Evolutionary conservation across 2,888 invertebrate species (phyloP).

Genomic region (Dexiosoma caninum): DNA sequence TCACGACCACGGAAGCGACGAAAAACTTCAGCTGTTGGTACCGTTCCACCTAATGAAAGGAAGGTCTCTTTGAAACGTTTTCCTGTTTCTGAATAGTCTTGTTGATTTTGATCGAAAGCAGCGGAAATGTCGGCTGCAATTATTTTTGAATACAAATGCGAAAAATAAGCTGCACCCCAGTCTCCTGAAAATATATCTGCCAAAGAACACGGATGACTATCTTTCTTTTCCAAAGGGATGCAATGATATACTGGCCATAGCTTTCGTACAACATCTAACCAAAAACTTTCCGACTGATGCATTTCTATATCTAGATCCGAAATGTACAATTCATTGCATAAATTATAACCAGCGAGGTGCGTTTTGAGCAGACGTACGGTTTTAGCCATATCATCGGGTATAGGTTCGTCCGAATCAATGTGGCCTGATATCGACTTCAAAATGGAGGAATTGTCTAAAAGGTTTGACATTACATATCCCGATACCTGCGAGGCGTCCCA

Average conservation of each 20-base stretch:
- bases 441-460: slow-evolving; percentile 84
- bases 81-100: slow-evolving; percentile 79
- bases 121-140: slow-evolving; percentile 93
- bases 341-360: slow-evolving; percentile 87
- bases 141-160: slow-evolving; percentile 91
- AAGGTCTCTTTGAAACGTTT: slow-evolving; percentile 89
- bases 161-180: slow-evolving; percentile 92
- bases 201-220: slow-evolving; percentile 92
- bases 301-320: slow-evolving; percentile 90
- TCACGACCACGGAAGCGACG: slow-evolving; percentile 94
- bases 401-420: slow-evolving; percentile 84
- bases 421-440: slow-evolving; percentile 85
- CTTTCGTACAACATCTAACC: slow-evolving; percentile 87
- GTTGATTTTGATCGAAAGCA: slow-evolving; percentile 82
- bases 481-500: slow-evolving; percentile 95
- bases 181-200: slow-evolving; percentile 89
- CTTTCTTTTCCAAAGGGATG: slow-evolving; percentile 86
- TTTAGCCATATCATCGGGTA: slow-evolving; percentile 83
- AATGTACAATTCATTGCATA: slow-evolving; percentile 89
- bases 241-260: slow-evolving; percentile 90
- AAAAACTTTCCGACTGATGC: slow-evolving; percentile 86
- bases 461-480: slow-evolving; percentile 89
- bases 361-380: slow-evolving; percentile 82
- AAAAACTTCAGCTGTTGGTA: slow-evolving; percentile 90
- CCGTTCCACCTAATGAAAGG: slow-evolving; percentile 88